phyloP scores from a whole-genome alignment of 2,797 vertebrate genomes.

The Falco naumanni region DNA sequence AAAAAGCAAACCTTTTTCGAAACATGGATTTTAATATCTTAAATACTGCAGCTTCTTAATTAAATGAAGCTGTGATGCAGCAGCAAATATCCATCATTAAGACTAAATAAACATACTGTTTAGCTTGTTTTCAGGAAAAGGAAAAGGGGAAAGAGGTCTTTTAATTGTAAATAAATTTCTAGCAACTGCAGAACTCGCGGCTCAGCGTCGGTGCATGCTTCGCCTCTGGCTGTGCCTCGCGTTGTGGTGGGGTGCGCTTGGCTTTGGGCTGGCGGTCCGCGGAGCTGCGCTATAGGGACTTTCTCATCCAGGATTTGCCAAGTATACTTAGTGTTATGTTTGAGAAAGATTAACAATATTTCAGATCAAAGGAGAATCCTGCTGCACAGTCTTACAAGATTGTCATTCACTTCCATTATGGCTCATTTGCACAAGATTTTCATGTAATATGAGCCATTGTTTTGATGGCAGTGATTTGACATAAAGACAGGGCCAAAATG shows the following conservation, averaged over 20 bases:
- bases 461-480: conserved; percentile 83
- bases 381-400: conserved; percentile 85
- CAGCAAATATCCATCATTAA: conserved; percentile 63
- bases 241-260: conserved; percentile 43
- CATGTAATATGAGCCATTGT: conserved; percentile 89
- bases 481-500: conserved; percentile 77
- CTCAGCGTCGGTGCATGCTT: conserved; percentile 2
- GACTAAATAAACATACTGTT: conserved; percentile 70
- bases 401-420: conserved; percentile 85
- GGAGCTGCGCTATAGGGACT: conserved; percentile 43
- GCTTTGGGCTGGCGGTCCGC: conserved; percentile 48
- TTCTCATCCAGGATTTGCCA: conserved; percentile 79
- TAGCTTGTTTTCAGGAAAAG: not conserved
- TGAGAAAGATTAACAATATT: conserved; percentile 86
- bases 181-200: conserved; percentile 1
- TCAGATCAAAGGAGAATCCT: conserved; percentile 88
- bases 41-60: conserved; percentile 61
- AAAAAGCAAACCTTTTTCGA: conserved; percentile 57
- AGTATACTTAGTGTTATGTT: conserved; percentile 73
- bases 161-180: conserved; percentile 27
- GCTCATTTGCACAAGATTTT: conserved; percentile 86
- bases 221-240: not conserved
- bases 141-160: not conserved
- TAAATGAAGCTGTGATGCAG: conserved; percentile 61
- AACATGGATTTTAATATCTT: conserved; percentile 59